Base-by-base conservation (phyloP, 2,797 vertebrate genomes). In the Todus mexicanus region DNA sequence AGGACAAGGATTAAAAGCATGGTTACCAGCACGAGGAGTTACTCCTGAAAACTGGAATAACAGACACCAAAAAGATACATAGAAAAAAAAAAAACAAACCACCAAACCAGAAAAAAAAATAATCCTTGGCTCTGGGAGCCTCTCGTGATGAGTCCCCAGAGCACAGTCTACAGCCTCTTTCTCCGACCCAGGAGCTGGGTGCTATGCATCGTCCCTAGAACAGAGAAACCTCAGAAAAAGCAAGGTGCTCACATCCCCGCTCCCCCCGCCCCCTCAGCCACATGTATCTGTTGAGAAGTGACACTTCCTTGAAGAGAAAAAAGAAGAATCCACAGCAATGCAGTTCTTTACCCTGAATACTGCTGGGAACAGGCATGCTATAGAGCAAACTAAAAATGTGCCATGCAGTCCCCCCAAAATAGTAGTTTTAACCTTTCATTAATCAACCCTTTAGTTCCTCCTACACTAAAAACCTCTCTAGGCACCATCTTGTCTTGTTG, bases 181-280 rank as follows among this genome's bases (percentile, higher is more conserved):
- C 56, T 70, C 70, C 0, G 1, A 4, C 6, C 22, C 40, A 56
- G 14, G 10, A 75, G 31, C 1, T 82, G 43, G 4, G 20, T 33
- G 33, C 38, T 64, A 35, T 0, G 10, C 20, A 20, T 22, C 0
- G 0, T 23, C 31, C n/a, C 50, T 23, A 37, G 22, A 12, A 74
- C 37, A 50, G 11, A 81, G 38, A 70, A 92, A 54, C 3, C 8
- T 20, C 47, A 64, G 1, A 13, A 73, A 20, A 70, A 65, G 73
- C 0, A 0, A 81, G 31, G 48, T 66, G 64, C 22, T 63, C 3
- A 0, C 1, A 7, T 50, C 29, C 11, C 27, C 43, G 51, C n/a
- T n/a, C n/a, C n/a, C n/a, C n/a, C n/a, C n/a, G n/a, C n/a, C n/a
- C n/a, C 22, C 15, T 50, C 66, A 84, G 37, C 17, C 56, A 54